A percentile compares a stretch with the other conserved stretches of the same genome.
phyloP scores from a whole-genome alignment of 2,888 invertebrate species.

The Drosophila eohydei region DNA sequence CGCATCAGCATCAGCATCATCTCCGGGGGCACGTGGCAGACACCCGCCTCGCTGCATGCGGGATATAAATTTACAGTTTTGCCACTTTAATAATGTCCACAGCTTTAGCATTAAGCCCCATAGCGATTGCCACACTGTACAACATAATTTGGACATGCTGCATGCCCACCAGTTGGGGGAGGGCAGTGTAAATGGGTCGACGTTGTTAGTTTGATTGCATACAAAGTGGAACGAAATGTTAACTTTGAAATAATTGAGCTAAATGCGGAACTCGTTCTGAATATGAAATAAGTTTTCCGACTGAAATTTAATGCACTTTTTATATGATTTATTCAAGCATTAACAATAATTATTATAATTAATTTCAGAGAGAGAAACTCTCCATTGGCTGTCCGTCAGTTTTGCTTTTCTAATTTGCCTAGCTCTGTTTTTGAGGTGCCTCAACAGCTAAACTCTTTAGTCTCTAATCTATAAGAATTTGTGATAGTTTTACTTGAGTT shows the following conservation, averaged over 20 bases:
- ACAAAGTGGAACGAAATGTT: conserved; percentile 55
- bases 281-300: not conserved
- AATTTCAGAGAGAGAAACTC: too few species aligned
- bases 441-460: too few species aligned
- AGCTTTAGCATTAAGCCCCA: conserved; percentile 57
- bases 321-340: too few species aligned
- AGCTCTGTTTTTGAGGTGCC: too few species aligned
- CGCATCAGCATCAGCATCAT: conserved; percentile 3
- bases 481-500: too few species aligned
- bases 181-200: conserved; percentile 53
- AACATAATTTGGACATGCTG: conserved; percentile 48
- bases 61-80: conserved; percentile 64
- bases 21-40: conserved; percentile 65
- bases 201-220: conserved; percentile 52
- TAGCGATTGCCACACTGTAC: conserved; percentile 40
- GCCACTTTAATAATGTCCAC: conserved; percentile 68
- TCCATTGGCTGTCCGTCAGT: too few species aligned
- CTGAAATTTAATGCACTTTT: not conserved
- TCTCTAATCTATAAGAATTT: too few species aligned
- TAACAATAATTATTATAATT: too few species aligned
- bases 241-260: conserved; percentile 10
- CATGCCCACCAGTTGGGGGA: conserved; percentile 27
- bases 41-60: conserved; percentile 43
- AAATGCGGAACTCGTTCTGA: not conserved
- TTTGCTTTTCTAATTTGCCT: too few species aligned